Conservation (phyloP, 2,888 invertebrate species). For the Halictus ligatus region DNA sequence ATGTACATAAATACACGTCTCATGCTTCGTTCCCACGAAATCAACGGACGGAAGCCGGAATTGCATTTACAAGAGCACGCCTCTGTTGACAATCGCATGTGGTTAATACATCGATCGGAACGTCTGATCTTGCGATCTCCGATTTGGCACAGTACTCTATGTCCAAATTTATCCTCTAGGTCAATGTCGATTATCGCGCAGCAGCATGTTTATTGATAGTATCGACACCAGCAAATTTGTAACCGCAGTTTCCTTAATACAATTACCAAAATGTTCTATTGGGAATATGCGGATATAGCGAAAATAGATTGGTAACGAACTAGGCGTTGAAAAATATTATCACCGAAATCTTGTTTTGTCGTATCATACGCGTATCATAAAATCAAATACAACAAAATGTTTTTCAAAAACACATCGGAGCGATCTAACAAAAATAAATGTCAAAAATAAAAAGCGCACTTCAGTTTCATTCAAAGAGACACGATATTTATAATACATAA, state of each 20-base stretch:
- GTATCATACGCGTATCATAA: neutral
- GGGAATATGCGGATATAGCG: neutral
- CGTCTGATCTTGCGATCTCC: slow-evolving; percentile 34
- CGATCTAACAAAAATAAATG: no score
- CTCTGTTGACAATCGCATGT: slow-evolving; percentile 27
- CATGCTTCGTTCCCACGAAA: slow-evolving; percentile 19
- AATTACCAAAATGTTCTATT: neutral
- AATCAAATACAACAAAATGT: neutral
- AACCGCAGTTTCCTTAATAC: neutral
- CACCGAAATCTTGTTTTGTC: neutral
- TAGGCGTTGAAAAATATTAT: neutral
- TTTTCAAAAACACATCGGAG: neutral
- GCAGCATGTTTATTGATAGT: slow-evolving; percentile 25
- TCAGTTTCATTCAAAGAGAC: neutral
- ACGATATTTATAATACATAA: neutral
- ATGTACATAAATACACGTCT: slow-evolving; percentile 42
- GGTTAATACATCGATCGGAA: slow-evolving; percentile 60
- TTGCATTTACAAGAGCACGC: neutral
- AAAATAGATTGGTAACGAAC: neutral
- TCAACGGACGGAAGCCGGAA: slow-evolving; percentile 50
- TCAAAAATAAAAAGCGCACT: neutral
- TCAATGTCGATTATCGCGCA: slow-evolving; percentile 72
- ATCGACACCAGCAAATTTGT: slow-evolving; percentile 17
- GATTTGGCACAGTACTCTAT: slow-evolving; percentile 72
- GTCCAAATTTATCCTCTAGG: slow-evolving; percentile 74